Evolutionary conservation across 2,888 invertebrate genomes (phyloP), one percentile per base, ranked within the genome.

Genomic region (Eustalomyia histrio): DNA sequence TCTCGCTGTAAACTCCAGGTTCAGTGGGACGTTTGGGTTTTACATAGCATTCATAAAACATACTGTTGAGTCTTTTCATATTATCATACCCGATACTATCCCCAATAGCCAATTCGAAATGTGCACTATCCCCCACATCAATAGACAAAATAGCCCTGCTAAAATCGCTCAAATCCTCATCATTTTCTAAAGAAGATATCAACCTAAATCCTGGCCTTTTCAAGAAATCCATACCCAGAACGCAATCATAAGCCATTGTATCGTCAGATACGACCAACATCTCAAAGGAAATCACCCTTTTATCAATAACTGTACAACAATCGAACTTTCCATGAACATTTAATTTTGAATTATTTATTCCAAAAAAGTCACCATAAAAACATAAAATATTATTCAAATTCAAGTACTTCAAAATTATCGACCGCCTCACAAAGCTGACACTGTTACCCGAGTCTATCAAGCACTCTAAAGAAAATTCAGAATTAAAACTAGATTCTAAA

Each of bases 161-260:
- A 21, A 21, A 33, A 14, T 39, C 12, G n/a, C n/a, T n/a, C n/a
- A n/a, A n/a, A n/a, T n/a, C n/a, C 10, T 33, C 2, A 21, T 24
- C 14, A 3, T 43, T 2, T 8, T 35, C n/a, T n/a, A n/a, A n/a
- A 18, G n/a, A 14, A 29, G 29, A 47, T 2, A 76, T 35, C 12
- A 76, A 58, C n/a, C 53, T 78, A 35, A 67, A 74, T 1, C 73
- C 68, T 53, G 61, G 47, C 17, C 35, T 64, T 12, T 43, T 12
- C n/a, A 80, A 55, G 55, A 69, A 71, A 57, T 76, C 58, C 50
- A 24, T 76, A 2, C 80, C 72, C 12, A 80, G 43, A 7, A 80
- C 55, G 33, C 52, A 65, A 7, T 80, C 72, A 68, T 67, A 72
- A n/a, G 57, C 17, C 61, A 75, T 80, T 9, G 76, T 64, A 14